phyloP scores from a whole-genome alignment of 1,140 invertebrate species.

The Chionoecetes opilio region DNA sequence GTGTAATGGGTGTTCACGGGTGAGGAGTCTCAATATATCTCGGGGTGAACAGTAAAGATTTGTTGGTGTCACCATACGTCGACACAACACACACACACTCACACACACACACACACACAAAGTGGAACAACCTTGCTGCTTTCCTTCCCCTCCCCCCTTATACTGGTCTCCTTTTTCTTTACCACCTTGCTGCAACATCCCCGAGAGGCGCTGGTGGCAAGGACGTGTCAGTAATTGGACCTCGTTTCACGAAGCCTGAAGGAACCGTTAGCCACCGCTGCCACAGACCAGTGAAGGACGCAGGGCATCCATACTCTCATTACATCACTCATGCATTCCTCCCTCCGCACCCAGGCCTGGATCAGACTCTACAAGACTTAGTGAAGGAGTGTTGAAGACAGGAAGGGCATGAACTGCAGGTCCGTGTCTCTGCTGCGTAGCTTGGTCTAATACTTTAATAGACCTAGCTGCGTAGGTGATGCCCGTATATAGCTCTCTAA shows the following conservation, averaged over 20 bases:
- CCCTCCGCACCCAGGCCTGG: background rate
- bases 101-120: no score
- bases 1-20: background rate
- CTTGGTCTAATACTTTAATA: no score
- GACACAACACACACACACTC: no score
- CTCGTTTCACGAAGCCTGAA: background rate
- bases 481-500: no score
- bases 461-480: background rate
- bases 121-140: background rate
- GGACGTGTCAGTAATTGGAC: constrained; percentile 12
- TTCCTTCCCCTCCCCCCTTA: background rate
- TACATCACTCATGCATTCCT: background rate
- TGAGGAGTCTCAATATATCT: background rate
- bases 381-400: background rate
- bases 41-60: background rate
- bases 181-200: background rate
- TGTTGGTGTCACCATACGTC: background rate
- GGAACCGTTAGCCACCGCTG: background rate
- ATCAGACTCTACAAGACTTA: background rate
- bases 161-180: background rate
- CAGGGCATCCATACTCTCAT: background rate
- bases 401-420: background rate
- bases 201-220: constrained; percentile 10
- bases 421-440: background rate
- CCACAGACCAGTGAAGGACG: background rate